These are phyloP conservation scores for Pandemis heparana DNA, from an alignment of 2,888 invertebrate species.

Conservation along the genomic window DNA sequence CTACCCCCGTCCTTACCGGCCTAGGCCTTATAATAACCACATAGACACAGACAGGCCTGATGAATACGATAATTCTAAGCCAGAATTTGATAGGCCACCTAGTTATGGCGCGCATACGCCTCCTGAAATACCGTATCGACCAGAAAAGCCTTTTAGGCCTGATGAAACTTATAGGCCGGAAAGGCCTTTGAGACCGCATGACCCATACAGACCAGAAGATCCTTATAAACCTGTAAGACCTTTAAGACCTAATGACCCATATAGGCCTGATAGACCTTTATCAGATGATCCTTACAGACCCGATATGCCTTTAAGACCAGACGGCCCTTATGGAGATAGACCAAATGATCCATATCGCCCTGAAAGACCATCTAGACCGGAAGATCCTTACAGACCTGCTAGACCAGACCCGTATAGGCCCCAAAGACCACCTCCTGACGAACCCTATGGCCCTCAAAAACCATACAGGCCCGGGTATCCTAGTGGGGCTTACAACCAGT, in stretches of 20 bases:
- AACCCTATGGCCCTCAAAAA: constrained; percentile 21
- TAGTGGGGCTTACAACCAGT: constrained; percentile 28
- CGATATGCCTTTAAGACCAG: constrained; percentile 17
- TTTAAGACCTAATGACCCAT: neutral
- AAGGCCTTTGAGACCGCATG: constrained; percentile 35
- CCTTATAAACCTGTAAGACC: constrained; percentile 10
- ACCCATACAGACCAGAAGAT: constrained; percentile 21
- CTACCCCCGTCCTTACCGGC: constrained; percentile 52
- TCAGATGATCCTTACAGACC: constrained; percentile 41
- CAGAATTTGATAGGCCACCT: constrained; percentile 65
- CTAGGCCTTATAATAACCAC: constrained; percentile 49
- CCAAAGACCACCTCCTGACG: constrained; percentile 33
- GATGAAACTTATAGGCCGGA: constrained; percentile 41
- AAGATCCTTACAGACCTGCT: constrained; percentile 20
- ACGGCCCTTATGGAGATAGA: constrained; percentile 36
- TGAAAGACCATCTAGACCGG: constrained; percentile 15
- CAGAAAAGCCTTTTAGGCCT: constrained; percentile 55
- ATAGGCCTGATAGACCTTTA: constrained; percentile 61
- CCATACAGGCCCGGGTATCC: constrained; percentile 36
- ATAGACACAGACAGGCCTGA: constrained; percentile 67
- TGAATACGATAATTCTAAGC: constrained; percentile 62
- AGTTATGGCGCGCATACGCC: constrained; percentile 72
- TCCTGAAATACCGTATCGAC: constrained; percentile 62
- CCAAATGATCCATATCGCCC: constrained; percentile 47
- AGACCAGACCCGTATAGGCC: constrained; percentile 46